A percentile compares a stretch with the other conserved stretches of the same genome.
These are phyloP conservation scores for Cyanoramphus novaezelandiae DNA, from an alignment of 2,113 vertebrate genomes.

Conservation along the genomic window DNA sequence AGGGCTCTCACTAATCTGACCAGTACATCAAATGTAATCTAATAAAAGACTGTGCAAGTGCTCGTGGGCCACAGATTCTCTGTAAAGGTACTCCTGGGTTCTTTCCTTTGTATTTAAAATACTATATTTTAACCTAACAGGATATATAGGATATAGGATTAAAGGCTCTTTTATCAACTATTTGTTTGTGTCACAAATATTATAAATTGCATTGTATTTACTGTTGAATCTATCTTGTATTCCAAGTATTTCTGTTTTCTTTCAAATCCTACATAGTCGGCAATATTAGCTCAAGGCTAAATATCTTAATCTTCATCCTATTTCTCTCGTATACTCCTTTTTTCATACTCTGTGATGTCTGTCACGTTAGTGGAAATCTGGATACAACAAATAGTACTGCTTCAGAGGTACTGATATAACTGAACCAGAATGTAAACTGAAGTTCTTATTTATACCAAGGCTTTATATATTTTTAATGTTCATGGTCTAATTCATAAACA, in stretches of 20 bases:
- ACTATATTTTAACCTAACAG: not conserved
- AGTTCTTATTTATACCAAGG: not conserved
- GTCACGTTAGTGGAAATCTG: not conserved
- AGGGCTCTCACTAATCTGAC: not conserved
- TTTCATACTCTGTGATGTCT: not conserved
- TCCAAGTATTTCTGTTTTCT: not conserved
- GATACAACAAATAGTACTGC: not conserved
- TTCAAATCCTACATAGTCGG: not conserved
- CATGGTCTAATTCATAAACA: conserved; percentile 46
- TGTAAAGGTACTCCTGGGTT: not conserved
- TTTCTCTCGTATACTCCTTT: not conserved
- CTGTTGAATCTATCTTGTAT: not conserved
- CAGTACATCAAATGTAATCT: not conserved
- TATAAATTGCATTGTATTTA: not conserved
- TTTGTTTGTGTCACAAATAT: not conserved
- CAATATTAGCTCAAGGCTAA: not conserved
- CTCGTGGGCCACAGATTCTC: not conserved
- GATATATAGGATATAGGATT: not conserved
- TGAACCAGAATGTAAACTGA: not conserved
- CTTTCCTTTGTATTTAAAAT: not conserved
- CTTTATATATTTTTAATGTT: conserved; percentile 45
- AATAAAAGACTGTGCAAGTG: not conserved
- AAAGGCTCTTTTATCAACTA: not conserved
- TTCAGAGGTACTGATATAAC: not conserved
- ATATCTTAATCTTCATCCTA: not conserved